A percentile compares a stretch with the other conserved stretches of the same genome.
These are phyloP conservation scores for Aphis gossypii DNA, from an alignment of 1,140 invertebrate species.

Conservation along the genomic window DNA sequence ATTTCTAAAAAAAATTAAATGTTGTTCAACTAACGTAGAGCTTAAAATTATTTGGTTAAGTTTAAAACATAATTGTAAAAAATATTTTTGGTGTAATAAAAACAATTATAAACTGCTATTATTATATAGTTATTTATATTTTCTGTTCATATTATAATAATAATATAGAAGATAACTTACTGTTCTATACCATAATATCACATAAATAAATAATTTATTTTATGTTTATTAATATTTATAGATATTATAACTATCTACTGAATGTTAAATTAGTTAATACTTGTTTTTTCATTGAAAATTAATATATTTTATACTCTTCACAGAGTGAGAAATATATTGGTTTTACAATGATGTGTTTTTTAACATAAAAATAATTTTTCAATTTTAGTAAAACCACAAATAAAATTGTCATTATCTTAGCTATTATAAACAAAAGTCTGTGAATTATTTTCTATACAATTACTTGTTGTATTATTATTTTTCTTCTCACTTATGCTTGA, in stretches of 20 bases:
- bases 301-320: neutral
- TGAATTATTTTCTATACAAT: too few species aligned
- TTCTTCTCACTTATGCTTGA: too few species aligned
- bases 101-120: neutral
- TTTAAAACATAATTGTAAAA: neutral
- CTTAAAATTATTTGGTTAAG: neutral
- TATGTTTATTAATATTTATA: neutral
- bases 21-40: too few species aligned
- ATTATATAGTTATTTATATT: neutral
- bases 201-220: neutral
- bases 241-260: neutral
- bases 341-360: neutral
- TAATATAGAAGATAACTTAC: too few species aligned
- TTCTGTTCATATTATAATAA: neutral
- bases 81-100: neutral
- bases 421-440: neutral
- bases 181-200: too few species aligned
- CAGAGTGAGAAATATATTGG: neutral
- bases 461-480: too few species aligned
- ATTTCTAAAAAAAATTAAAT: constrained; percentile 55
- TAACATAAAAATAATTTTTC: neutral
- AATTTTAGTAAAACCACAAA: neutral
- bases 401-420: neutral
- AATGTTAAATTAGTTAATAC: neutral
- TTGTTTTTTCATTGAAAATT: neutral